Percentiles rank a stretch among this genome's conserved stretches.
Evolutionary conservation across 2,888 invertebrate genomes (phyloP).

Genomic region (Epistrophe eligans): DNA sequence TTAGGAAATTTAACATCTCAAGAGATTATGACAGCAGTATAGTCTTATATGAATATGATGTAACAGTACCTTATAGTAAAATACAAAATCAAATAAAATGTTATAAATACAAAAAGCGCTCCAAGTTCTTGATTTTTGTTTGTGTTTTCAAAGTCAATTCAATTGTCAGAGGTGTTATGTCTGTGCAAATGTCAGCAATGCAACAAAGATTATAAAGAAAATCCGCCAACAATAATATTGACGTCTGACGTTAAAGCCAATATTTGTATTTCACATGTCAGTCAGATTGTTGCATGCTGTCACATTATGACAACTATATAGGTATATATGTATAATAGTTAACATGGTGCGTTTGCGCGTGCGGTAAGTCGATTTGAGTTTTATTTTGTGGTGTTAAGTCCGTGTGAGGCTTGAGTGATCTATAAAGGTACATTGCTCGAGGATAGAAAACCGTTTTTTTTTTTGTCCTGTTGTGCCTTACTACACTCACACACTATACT

Average conservation of each 20-base stretch:
- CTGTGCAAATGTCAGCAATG: conserved; percentile 58
- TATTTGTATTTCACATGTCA: conserved; percentile 75
- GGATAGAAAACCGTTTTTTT: conserved; percentile 61
- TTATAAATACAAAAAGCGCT: conserved; percentile 42
- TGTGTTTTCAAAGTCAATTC: conserved; percentile 17
- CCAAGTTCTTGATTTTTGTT: conserved; percentile 50
- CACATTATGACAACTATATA: conserved; percentile 56
- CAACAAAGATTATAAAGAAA: conserved; percentile 32
- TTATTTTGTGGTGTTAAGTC: conserved; percentile 7
- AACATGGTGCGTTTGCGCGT: conserved; percentile 30
- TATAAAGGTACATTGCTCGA: conserved; percentile 30
- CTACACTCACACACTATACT: conserved; percentile 8
- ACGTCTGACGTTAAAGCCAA: conserved; percentile 71
- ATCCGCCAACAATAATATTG: conserved; percentile 68
- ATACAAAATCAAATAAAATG: conserved; percentile 8
- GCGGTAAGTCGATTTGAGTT: not conserved
- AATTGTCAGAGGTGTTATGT: conserved; percentile 66
- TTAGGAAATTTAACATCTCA: conserved; percentile 34
- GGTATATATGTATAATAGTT: not conserved
- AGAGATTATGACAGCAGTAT: conserved; percentile 56
- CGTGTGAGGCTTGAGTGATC: conserved; percentile 56
- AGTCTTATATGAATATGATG: conserved; percentile 27
- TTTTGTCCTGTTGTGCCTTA: conserved; percentile 6
- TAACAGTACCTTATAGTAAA: conserved; percentile 30
- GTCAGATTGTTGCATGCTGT: conserved; percentile 56